Evolutionary conservation across 1,140 invertebrate genomes (phyloP).

Genomic region (Ruditapes philippinarum): DNA sequence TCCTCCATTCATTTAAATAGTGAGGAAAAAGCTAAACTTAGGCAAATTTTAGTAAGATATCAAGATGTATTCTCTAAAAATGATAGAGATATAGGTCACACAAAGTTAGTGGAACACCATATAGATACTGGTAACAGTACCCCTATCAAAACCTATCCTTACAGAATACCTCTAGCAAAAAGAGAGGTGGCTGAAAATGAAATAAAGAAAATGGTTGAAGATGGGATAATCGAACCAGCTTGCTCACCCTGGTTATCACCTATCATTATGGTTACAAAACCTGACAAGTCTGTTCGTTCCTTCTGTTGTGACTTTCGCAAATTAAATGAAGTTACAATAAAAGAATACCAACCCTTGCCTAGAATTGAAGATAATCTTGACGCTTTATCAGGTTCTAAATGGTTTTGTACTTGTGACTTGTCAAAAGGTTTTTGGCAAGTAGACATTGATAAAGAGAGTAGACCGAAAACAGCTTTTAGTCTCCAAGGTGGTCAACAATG

Average conservation of each 20-base stretch:
- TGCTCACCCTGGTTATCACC: slow-evolving; percentile 86
- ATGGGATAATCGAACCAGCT: slow-evolving; percentile 81
- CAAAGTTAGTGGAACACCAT: slow-evolving; percentile 12
- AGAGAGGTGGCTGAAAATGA: slow-evolving; percentile 6
- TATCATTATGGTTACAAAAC: slow-evolving; percentile 87
- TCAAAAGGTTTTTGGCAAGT: slow-evolving; percentile 21
- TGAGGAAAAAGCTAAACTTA: background rate
- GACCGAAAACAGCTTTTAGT: no score
- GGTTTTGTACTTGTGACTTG: no score
- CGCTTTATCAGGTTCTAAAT: no score
- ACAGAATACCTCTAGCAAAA: slow-evolving; percentile 32
- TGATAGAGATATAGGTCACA: slow-evolving; percentile 46
- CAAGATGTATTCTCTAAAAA: slow-evolving; percentile 4
- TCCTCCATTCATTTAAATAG: no score
- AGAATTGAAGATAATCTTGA: slow-evolving; percentile 45
- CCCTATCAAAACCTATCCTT: slow-evolving; percentile 15
- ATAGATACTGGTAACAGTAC: slow-evolving; percentile 26
- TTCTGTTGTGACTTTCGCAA: slow-evolving; percentile 88
- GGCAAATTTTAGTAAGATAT: slow-evolving; percentile 13
- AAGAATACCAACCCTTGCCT: slow-evolving; percentile 49
- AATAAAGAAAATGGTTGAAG: slow-evolving; percentile 28
- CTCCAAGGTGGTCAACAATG: no score
- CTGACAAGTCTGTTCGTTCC: slow-evolving; percentile 86
- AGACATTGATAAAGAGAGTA: no score
- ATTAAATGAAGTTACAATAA: slow-evolving; percentile 65